A percentile compares a stretch with the other conserved stretches of the same genome.
These are phyloP conservation scores for Tetheella fluctuosa DNA, from an alignment of 2,888 invertebrate genomes.

Conservation along the genomic window DNA sequence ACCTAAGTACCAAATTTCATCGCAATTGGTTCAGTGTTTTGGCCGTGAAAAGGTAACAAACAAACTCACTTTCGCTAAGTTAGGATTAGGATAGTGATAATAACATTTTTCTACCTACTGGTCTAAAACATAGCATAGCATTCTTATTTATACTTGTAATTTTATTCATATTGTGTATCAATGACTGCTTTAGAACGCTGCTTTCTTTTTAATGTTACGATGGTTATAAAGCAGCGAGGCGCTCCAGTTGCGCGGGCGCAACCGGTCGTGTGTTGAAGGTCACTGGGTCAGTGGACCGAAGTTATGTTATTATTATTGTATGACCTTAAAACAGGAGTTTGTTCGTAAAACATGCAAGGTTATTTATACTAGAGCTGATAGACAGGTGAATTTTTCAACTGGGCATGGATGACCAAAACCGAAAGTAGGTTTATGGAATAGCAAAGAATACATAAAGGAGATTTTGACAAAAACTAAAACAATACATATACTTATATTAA, in stretches of 20 bases:
- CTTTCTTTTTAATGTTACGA: constrained; percentile 21
- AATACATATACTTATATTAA: too few species aligned
- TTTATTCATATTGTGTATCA: constrained; percentile 26
- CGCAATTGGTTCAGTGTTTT: too few species aligned
- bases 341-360: neutral
- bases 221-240: constrained; percentile 33
- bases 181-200: constrained; percentile 15
- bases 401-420: too few species aligned
- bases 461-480: too few species aligned
- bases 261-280: constrained; percentile 72
- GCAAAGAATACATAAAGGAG: too few species aligned
- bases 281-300: constrained; percentile 73
- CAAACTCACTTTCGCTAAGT: too few species aligned
- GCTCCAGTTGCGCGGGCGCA: constrained; percentile 57
- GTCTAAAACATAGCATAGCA: too few species aligned
- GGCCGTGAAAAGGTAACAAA: too few species aligned
- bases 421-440: too few species aligned
- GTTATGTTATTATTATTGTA: neutral
- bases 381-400: too few species aligned
- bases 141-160: constrained; percentile 17
- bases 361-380: neutral
- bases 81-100: too few species aligned
- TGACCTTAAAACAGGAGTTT: constrained; percentile 6
- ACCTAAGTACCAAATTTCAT: too few species aligned
- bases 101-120: neutral